A percentile compares a stretch with the other conserved stretches of the same genome.
Conservation (phyloP, 2,113 vertebrate genomes). For the Sprattus sprattus region DNA sequence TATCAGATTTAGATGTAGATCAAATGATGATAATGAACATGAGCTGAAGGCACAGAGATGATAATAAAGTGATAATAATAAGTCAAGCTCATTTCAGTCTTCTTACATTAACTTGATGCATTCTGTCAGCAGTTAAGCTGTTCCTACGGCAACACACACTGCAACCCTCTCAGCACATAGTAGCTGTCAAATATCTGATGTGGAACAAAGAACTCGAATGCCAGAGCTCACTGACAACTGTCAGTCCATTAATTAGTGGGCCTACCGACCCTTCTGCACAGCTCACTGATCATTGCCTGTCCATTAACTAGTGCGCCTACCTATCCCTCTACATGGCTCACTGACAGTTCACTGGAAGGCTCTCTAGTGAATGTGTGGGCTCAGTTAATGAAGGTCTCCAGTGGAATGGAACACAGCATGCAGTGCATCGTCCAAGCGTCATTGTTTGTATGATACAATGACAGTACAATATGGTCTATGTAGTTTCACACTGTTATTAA, state of each 20-base stretch:
- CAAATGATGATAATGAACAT: constrained; percentile 6
- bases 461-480: neutral
- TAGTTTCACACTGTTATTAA: neutral
- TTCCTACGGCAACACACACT: neutral
- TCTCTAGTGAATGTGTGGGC: neutral
- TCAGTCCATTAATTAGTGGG: neutral
- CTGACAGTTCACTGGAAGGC: neutral
- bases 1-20: constrained; percentile 3
- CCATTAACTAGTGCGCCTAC: neutral
- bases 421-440: neutral
- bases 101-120: neutral
- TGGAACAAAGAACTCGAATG: neutral
- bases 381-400: neutral
- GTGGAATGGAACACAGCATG: no score
- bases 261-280: no score
- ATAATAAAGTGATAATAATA: neutral
- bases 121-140: neutral
- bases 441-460: neutral
- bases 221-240: neutral
- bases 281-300: neutral
- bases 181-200: neutral
- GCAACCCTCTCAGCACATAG: neutral
- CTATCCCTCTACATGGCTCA: neutral
- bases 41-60: neutral
- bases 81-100: neutral